Conservation (phyloP, 1,140 invertebrate genomes). For the Ruditapes philippinarum region DNA sequence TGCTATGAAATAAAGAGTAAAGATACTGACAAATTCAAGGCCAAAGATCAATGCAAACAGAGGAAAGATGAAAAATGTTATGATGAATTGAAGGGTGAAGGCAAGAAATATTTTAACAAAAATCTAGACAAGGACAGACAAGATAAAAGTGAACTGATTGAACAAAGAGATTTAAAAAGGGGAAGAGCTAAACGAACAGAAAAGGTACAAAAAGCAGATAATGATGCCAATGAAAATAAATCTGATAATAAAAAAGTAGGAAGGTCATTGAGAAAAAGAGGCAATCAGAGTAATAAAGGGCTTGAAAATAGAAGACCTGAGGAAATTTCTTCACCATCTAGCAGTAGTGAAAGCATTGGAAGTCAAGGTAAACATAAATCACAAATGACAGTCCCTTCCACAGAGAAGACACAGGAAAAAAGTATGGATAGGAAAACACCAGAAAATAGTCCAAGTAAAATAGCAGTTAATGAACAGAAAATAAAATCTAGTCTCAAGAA, state of each 20-base stretch:
- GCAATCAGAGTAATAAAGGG: neutral
- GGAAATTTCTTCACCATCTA: neutral
- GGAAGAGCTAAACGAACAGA: too few relatives aligned
- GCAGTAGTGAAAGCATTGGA: neutral
- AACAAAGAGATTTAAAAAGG: too few relatives aligned
- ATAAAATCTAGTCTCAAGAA: slow-evolving; percentile 28
- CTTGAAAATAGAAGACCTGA: neutral
- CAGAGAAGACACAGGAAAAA: neutral
- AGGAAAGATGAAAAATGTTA: neutral
- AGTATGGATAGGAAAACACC: neutral
- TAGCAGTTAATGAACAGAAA: neutral
- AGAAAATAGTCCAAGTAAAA: neutral
- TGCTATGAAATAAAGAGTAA: too few relatives aligned
- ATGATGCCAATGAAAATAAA: neutral
- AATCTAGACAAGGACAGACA: neutral
- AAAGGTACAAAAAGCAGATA: too few relatives aligned
- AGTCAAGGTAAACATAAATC: neutral
- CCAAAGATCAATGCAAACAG: too few relatives aligned
- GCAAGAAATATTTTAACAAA: neutral
- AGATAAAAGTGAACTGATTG: too few relatives aligned
- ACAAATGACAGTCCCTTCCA: neutral
- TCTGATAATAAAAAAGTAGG: neutral
- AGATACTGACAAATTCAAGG: too few relatives aligned
- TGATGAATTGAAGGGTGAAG: neutral
- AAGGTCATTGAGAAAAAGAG: neutral